Conservation (phyloP, 2,113 vertebrate genomes). For the Pao palembangensis region DNA sequence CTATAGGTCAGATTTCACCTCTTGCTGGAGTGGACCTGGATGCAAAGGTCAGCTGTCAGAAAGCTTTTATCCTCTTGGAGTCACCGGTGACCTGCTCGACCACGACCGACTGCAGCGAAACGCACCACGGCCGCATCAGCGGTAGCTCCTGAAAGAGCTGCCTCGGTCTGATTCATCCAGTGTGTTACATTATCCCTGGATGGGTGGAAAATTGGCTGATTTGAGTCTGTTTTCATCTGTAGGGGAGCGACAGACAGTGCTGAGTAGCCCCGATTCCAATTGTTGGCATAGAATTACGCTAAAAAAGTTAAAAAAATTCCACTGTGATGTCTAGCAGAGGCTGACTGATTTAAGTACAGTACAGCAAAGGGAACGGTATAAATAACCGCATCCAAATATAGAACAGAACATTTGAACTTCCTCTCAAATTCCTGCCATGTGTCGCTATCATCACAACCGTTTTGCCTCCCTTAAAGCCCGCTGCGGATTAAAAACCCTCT, state of each 20-base stretch:
- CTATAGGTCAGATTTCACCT: slow-evolving; percentile 72
- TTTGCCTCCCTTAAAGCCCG: slow-evolving; percentile 22
- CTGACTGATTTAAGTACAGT: slow-evolving; percentile 38
- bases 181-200: too few species aligned
- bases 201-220: too few species aligned
- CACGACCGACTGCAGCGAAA: slow-evolving; percentile 34
- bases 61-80: slow-evolving; percentile 62
- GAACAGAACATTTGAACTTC: slow-evolving; percentile 58
- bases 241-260: too few species aligned
- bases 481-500: slow-evolving; percentile 46
- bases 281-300: too few species aligned
- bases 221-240: too few species aligned
- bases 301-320: slow-evolving; percentile 23
- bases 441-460: slow-evolving; percentile 55
- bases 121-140: slow-evolving; percentile 4
- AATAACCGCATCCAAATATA: slow-evolving; percentile 67
- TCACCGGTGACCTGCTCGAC: slow-evolving; percentile 61
- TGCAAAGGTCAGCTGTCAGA: slow-evolving; percentile 75
- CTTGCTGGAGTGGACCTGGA: slow-evolving; percentile 54
- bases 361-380: slow-evolving; percentile 41
- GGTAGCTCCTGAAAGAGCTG: slow-evolving; percentile 9
- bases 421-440: slow-evolving; percentile 51
- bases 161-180: not conserved
- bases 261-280: too few species aligned
- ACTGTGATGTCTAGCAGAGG: slow-evolving; percentile 1